These are phyloP conservation scores for Sericinus montela DNA, from an alignment of 2,888 invertebrate genomes.

Conservation along the genomic window DNA sequence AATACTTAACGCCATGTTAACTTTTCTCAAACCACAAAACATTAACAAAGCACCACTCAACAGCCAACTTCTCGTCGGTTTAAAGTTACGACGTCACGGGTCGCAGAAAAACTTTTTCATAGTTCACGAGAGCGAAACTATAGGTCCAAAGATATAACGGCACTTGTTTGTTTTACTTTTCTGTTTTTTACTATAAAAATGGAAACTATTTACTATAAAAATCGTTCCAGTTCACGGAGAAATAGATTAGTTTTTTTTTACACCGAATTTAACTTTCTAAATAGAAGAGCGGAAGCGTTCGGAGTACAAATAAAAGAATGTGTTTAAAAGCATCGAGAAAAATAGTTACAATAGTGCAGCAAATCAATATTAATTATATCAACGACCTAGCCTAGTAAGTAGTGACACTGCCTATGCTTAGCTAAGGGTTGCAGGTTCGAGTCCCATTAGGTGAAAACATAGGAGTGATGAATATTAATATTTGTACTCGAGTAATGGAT, in stretches of 20 bases:
- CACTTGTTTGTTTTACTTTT: not conserved
- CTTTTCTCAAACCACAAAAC: slow-evolving; percentile 3
- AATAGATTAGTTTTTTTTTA: slow-evolving; percentile 2
- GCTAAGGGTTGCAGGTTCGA: no score
- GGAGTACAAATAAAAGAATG: not conserved
- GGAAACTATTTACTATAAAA: slow-evolving; percentile 8
- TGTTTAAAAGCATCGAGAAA: no score
- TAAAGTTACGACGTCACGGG: slow-evolving; percentile 44
- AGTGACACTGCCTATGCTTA: no score
- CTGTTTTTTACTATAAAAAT: not conserved
- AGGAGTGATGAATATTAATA: no score
- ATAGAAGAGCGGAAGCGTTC: slow-evolving; percentile 1
- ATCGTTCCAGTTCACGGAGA: slow-evolving; percentile 9
- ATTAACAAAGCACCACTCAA: slow-evolving; percentile 1
- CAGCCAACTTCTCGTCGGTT: slow-evolving; percentile 25
- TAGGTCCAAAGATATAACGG: slow-evolving; percentile 15
- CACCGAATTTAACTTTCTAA: slow-evolving; percentile 2
- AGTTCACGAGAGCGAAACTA: slow-evolving; percentile 47
- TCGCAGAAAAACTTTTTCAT: slow-evolving; percentile 38
- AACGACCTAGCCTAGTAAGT: no score
- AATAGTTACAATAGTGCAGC: no score
- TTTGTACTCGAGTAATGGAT: no score
- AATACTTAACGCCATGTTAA: slow-evolving; percentile 1
- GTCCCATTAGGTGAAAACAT: no score
- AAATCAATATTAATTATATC: no score